Conservation (phyloP, 2,888 invertebrate species). For the Corbicula japonica region DNA sequence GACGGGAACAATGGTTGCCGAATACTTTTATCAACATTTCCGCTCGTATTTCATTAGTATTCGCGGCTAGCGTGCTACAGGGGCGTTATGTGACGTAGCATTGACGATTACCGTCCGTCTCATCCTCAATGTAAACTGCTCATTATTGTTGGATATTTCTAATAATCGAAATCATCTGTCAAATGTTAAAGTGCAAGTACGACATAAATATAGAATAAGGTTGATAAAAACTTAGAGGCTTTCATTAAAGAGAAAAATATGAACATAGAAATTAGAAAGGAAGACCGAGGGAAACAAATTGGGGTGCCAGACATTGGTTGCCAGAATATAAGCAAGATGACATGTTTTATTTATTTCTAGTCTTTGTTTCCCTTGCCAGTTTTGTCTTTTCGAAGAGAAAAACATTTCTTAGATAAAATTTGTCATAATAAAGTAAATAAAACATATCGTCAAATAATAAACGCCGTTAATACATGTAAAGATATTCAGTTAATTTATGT, state of each 20-base stretch:
- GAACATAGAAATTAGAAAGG: no score
- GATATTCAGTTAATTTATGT: no score
- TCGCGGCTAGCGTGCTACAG: not conserved
- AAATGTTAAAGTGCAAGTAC: no score
- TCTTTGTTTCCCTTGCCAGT: no score
- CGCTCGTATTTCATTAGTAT: not conserved
- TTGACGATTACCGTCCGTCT: not conserved
- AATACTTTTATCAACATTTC: constrained; percentile 4
- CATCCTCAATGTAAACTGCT: not conserved
- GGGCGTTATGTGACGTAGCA: not conserved
- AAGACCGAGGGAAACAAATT: no score
- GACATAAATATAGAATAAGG: not conserved
- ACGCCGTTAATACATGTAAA: no score
- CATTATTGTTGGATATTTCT: no score
- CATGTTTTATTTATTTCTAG: no score
- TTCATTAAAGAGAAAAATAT: constrained; percentile 1
- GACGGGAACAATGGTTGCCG: not conserved
- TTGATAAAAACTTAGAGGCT: not conserved
- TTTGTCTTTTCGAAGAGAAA: no score
- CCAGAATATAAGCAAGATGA: no score
- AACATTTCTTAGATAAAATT: not conserved
- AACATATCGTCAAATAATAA: not conserved
- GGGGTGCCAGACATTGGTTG: no score
- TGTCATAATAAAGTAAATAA: constrained; percentile 6
- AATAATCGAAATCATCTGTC: not conserved